Percentiles rank a stretch among this genome's conserved stretches.
These are phyloP conservation scores for Caiman crocodilus DNA, from an alignment of 2,797 vertebrate species.

Conservation along the genomic window DNA sequence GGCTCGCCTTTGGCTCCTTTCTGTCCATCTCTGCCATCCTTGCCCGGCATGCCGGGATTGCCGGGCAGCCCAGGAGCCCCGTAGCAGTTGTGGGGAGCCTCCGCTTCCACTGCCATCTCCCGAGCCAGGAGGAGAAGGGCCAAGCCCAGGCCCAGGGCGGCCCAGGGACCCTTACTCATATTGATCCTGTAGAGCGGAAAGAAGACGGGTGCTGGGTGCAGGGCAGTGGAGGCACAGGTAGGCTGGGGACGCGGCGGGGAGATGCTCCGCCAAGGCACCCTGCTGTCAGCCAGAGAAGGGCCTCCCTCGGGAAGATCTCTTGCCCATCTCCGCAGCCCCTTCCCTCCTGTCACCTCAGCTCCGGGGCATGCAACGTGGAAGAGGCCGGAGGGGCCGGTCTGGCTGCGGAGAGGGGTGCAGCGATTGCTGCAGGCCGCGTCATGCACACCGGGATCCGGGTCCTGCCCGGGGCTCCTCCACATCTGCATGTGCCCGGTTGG, in stretches of 20 bases:
- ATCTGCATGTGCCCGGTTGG: too few relatives aligned
- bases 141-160: slow-evolving; percentile 8
- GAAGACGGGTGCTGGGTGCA: neutral
- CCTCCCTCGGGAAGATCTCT: too few relatives aligned
- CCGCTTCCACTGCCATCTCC: neutral
- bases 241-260: neutral
- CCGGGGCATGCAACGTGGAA: neutral
- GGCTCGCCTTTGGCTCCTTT: slow-evolving; percentile 85
- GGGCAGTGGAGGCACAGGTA: fast-evolving
- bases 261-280: neutral
- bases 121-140: slow-evolving; percentile 59
- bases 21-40: slow-evolving; percentile 85
- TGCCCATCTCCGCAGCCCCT: too few relatives aligned
- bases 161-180: slow-evolving; percentile 39
- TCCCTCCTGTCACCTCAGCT: too few relatives aligned
- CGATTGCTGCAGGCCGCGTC: too few relatives aligned
- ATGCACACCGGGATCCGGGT: too few relatives aligned
- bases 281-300: neutral
- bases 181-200: slow-evolving; percentile 24
- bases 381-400: too few relatives aligned
- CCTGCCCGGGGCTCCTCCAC: too few relatives aligned
- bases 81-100: slow-evolving; percentile 30
- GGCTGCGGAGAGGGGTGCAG: too few relatives aligned
- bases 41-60: slow-evolving; percentile 81
- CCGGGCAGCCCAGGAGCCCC: slow-evolving; percentile 86